Base-by-base conservation (phyloP, 1,140 invertebrate genomes). In the Papilio polytes region DNA sequence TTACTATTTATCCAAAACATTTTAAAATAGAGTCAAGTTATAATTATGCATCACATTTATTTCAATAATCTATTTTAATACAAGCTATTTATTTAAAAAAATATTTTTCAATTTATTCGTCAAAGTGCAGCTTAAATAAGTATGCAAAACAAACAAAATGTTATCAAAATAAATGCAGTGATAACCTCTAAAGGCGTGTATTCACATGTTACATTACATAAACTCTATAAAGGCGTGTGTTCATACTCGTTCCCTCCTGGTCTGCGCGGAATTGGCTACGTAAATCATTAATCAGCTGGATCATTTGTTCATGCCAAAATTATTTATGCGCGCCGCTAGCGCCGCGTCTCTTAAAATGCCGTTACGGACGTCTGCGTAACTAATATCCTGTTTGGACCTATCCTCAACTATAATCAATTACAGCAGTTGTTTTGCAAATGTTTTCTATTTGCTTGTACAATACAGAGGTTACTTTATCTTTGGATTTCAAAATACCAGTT, bases 271-370 rank as follows among this genome's bases (percentile, higher is more conserved):
- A 90, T 92, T 89, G 89, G 85, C 86, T 84, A 83, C 90, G 85
- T 94, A 91, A 93, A 94, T 94, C 91, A 94, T 94, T 94, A 92
- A 93, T 94, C 91, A 92, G 90, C 85, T 87, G 87, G 86, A 90
- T 92, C 92, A 94, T 94, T 94, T 94, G 91, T 90, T 91, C 88
- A 86, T 87, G 88, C 89, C 90, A 88, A 92, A 94, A 93, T 94
- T 91, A 94, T 94, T 94, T 90, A 94, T 91, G 88, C 82, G 83
- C 82, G 82, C 85, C 83, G 80, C 80, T 82, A 76, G 80, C 83
- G 85, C 80, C 81, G 86, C 80, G 84, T 83, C 89, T 89, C 86
- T 91, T 89, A 90, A 90, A 92, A 88, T 82, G 83, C 84, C 85
- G 87, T 89, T 89, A 89, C 77, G 66, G 72, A 82, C 83, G 88